phyloP scores from a whole-genome alignment of 2,797 vertebrate species.

The Diglossa cyanea region DNA sequence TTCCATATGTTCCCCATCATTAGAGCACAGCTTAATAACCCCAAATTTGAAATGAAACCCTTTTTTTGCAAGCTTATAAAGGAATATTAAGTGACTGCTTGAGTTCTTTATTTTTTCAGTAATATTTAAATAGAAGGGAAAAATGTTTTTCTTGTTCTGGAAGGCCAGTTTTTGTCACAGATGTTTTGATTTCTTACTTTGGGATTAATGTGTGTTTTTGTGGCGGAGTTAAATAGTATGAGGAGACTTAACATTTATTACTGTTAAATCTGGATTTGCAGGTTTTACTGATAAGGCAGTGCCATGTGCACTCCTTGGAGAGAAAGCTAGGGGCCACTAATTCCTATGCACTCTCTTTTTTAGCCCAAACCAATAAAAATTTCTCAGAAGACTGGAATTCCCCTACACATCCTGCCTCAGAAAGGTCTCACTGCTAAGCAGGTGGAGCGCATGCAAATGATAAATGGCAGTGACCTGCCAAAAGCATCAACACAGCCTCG shows the following conservation, averaged over 20 bases:
- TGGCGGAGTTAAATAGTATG: not conserved
- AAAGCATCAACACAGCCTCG: constrained; percentile 81
- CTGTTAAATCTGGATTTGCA: not conserved
- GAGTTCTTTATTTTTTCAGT: not conserved
- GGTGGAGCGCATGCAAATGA: constrained; percentile 86
- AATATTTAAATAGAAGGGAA: not conserved
- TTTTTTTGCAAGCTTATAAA: not conserved
- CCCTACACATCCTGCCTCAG: constrained; percentile 83
- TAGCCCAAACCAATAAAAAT: constrained; percentile 85
- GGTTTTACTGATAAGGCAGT: not conserved
- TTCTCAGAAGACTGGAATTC: constrained; percentile 90
- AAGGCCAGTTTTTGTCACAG: not conserved
- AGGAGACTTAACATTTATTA: not conserved
- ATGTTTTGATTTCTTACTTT: not conserved
- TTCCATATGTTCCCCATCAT: not conserved
- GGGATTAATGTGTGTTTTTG: not conserved
- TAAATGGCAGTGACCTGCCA: constrained; percentile 88
- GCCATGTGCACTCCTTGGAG: not conserved
- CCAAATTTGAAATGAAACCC: not conserved
- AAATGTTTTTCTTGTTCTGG: not conserved
- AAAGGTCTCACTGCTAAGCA: constrained; percentile 85
- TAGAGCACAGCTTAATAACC: not conserved
- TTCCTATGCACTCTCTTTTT: not conserved
- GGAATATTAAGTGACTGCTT: not conserved
- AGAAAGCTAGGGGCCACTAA: not conserved